Base-by-base conservation (phyloP, 2,797 vertebrate species). In the Leuciscus waleckii region DNA sequence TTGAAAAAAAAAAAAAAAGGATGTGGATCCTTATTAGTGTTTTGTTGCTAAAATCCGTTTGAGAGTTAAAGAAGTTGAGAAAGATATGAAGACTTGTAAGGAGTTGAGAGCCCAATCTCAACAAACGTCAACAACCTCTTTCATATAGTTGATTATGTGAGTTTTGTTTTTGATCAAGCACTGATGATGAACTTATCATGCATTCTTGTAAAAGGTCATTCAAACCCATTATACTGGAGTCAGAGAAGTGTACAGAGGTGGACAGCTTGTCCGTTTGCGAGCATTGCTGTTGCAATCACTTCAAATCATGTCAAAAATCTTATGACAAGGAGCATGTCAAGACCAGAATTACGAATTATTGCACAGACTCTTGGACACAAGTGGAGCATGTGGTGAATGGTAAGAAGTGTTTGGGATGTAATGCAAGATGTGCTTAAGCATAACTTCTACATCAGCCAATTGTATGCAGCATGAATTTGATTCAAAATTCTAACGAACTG, bases 141-240 rank as follows among this genome's bases (percentile, higher is more conserved):
- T 32, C 0, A 0, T 32, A 32, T 74, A 17, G 7, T 21, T 16
- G 3, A 9, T 17, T 17, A 8, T 43, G 3, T 43, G 3, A 46
- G 7, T 46, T 74, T 51, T 32, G 46, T 49, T 74, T 74, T 51
- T 74, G 16, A 21, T 1, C n/a, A 21, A 2, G 21, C 26, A 32
- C 10, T 29, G 17, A 21, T 51, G 26, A 74, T 21, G 6, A 74
- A 21, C 16, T 74, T 51, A 51, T 32, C 0, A 21, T 21, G 9
- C 51, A 32, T 51, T 74, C 46, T 74, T 35, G 2, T 51, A 3
- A 74, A 74, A 74, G 71, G 46, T 74, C 43, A 51, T 74, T 74
- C 10, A 74, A 32, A 51, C 17, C 26, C 29, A 19, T 74, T 32
- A 32, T 9, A 3, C 26, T 74, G 26, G 71, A 74, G 26, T 74